Conservation (phyloP, 2,797 vertebrate genomes). For the Ispidina picta region DNA sequence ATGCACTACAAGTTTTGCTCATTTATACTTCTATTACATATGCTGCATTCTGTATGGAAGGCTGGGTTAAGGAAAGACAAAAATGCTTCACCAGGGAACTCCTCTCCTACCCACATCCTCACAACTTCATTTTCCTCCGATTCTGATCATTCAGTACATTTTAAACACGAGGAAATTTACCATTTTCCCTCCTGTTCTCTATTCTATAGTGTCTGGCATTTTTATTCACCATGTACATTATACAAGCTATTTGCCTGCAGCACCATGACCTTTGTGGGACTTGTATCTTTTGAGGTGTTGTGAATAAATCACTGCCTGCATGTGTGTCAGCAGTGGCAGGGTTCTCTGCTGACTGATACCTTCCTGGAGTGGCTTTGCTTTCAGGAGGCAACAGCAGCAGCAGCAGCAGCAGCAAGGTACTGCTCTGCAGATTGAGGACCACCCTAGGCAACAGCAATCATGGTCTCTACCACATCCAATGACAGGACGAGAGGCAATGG, state of each 20-base stretch:
- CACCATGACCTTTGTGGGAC: neutral
- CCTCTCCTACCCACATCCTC: neutral
- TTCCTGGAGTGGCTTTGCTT: fast-evolving
- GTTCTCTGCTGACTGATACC: neutral
- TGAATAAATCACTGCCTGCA: neutral
- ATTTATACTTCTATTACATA: neutral
- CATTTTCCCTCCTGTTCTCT: neutral
- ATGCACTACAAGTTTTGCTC: neutral
- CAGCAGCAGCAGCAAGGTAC: neutral
- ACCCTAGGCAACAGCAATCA: neutral
- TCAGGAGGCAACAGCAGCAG: neutral
- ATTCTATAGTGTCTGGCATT: neutral
- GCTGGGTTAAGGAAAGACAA: neutral
- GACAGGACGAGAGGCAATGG: too few relatives aligned
- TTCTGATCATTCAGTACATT: neutral
- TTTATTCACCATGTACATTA: neutral
- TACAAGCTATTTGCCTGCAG: neutral
- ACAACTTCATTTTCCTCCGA: neutral
- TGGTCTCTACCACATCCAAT: fast-evolving
- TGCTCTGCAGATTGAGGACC: neutral
- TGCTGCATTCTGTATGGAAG: neutral
- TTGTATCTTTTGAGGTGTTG: neutral
- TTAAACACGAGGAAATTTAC: neutral
- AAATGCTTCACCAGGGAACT: neutral
- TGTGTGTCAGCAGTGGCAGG: neutral